A percentile compares a stretch with the other conserved stretches of the same genome.
Evolutionary conservation across 2,888 invertebrate species (phyloP).

Genomic region (Lamellibrachia columna): DNA sequence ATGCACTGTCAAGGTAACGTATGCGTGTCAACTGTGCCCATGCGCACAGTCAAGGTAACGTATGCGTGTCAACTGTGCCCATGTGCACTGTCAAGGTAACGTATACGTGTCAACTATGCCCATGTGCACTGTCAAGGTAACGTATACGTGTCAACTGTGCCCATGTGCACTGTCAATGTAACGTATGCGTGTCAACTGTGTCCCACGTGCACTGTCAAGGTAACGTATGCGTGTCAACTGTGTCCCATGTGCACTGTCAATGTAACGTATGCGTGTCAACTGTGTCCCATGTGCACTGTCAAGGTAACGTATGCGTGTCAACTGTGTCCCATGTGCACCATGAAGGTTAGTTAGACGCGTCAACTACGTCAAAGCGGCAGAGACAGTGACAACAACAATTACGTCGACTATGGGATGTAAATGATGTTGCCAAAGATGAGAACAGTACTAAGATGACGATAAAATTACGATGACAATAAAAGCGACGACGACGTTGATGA

Average conservation of each 20-base stretch:
- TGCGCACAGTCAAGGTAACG: too few relatives aligned
- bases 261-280: constrained; percentile 70
- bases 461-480: background rate
- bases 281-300: constrained; percentile 89
- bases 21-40: too few relatives aligned
- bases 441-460: background rate
- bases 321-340: constrained; percentile 86
- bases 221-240: constrained; percentile 67
- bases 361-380: background rate
- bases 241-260: constrained; percentile 94
- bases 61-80: too few relatives aligned
- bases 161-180: too few relatives aligned
- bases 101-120: too few relatives aligned
- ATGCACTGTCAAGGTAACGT: too few relatives aligned
- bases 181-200: too few relatives aligned
- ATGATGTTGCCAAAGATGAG: background rate
- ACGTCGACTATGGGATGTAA: background rate
- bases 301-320: constrained; percentile 74
- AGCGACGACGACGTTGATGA: background rate
- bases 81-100: too few relatives aligned
- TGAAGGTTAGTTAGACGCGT: constrained; percentile 75
- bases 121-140: too few relatives aligned
- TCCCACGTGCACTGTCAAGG: constrained; percentile 93
- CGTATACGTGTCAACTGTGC: too few relatives aligned
- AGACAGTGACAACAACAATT: background rate